Evolutionary conservation across 2,113 vertebrate species (phyloP), one percentile per base, ranked within the genome.

Genomic region (Ageneiosus marmoratus): DNA sequence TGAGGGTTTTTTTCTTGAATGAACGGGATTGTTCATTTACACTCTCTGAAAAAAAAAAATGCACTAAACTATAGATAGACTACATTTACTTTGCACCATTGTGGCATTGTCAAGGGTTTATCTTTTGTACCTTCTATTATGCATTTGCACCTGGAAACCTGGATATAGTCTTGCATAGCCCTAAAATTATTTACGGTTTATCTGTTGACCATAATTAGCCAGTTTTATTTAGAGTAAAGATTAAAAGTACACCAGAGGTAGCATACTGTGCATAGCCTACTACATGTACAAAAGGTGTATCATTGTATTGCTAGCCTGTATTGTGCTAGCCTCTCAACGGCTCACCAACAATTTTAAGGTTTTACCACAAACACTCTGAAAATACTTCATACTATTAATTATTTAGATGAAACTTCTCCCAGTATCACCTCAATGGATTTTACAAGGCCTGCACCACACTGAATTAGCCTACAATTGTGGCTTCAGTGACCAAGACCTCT

Each of bases 391-490:
- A 50, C 46, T 22, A 22, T 53, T 55, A 79, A 22, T 34, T 67
- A 65, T 79, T 63, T 34, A 65, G 44, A 79, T 65, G 9, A 63
- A 48, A 50, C 77, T 7, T n/a, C 77, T 44, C 46, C 41, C n/a
- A 41, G 44, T 20, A 51, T 29, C 27, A 51, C 29, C 58, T n/a
- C 58, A 50, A 51, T 4, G 60, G 60, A 76, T 55, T 79, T 32
- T 22, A 32, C 77, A 2, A 41, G 37, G 5, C 37, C 37, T 32
- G 12, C 77, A 65, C 77, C 60, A 51, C 60, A 65, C 12, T 60
- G 37, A 78, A 78, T 55, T 27, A 62, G 27, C 50, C 73, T 76
- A 34, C 73, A 55, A 76, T 55, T 76, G 73, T 76, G 73, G 73
- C 18, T 79, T 0, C 4, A 29, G n/a, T 32, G 50, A 79, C 44